phyloP scores from a whole-genome alignment of 1,140 invertebrate genomes.

The Araneus ventricosus region DNA sequence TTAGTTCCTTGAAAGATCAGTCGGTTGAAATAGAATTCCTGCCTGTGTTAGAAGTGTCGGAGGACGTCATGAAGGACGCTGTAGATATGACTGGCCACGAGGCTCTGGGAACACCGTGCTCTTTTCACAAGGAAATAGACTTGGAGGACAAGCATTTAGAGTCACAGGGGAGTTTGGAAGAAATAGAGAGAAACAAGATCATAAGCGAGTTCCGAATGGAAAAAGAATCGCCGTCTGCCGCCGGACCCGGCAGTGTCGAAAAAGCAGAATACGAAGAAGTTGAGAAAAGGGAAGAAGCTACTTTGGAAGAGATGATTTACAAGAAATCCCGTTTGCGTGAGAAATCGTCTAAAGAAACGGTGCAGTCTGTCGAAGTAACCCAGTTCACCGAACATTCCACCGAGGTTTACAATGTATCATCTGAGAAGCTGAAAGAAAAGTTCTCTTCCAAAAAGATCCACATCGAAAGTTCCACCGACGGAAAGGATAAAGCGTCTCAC shows the following conservation, averaged over 20 bases:
- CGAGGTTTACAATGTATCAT: constrained; percentile 53
- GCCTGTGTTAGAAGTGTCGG: constrained; percentile 63
- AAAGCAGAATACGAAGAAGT: constrained; percentile 71
- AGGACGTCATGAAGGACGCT: constrained; percentile 49
- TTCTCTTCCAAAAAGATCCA: constrained; percentile 66
- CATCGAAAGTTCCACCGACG: constrained; percentile 22
- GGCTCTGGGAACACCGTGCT: constrained; percentile 64
- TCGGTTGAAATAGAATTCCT: constrained; percentile 69
- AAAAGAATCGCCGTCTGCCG: background rate
- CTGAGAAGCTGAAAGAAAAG: constrained; percentile 62
- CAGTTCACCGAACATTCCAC: constrained; percentile 49
- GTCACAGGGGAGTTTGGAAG: constrained; percentile 35
- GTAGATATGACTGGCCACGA: constrained; percentile 68
- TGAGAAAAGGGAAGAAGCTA: constrained; percentile 45
- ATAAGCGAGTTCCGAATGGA: constrained; percentile 2
- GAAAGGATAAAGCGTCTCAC: constrained; percentile 39
- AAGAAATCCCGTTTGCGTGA: background rate
- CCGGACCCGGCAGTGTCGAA: constrained; percentile 1
- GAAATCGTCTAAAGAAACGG: constrained; percentile 38
- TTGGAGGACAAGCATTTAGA: constrained; percentile 21
- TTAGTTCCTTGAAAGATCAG: constrained; percentile 58
- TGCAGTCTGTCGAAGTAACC: constrained; percentile 60
- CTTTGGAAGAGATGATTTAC: constrained; percentile 54
- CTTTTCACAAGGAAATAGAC: constrained; percentile 65
- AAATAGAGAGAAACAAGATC: background rate